Base-by-base conservation (phyloP, 2,797 vertebrate species). In the Cyprinella venusta region DNA sequence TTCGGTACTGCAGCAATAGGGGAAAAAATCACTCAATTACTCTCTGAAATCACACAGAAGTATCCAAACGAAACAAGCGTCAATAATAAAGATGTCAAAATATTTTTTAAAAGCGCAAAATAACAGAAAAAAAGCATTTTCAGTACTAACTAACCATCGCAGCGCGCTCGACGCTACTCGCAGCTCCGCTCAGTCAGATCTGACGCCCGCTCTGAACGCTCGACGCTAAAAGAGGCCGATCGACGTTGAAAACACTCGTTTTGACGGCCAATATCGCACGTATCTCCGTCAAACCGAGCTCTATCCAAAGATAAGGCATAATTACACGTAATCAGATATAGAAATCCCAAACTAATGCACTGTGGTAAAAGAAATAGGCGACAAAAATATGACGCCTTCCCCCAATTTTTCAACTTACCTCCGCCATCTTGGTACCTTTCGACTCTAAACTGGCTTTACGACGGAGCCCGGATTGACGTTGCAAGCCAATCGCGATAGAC, bases 391-490 rank as follows among this genome's bases (percentile, higher is more conserved):
- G 80, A 88, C 86, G 90, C 92, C 91, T 92, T 89, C 90, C 77
- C 92, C 92, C 93, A 84, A 91, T 95, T 95, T 91, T 91, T 88
- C 91, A 89, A 86, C 95, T 96, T 93, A 96, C 95, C 95, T 96
- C 95, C 95, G 95, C 95, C 95, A 96, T 96, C 94, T 96, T 96
- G 94, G 93, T 94, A 95, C 93, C 92, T 94, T 93, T 93, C 90
- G 92, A 93, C 88, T 89, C 89, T 90, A 89, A 92, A 90, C 86
- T 90, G 91, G 92, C 92, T 93, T 84, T 93, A 91, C 92, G 90
- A 90, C 87, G 93, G 91, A 94, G 90, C 94, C 95, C 94, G 95
- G 94, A 96, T 96, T 91, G 93, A 92, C 85, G 83, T 88, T 15
- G 63, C 33, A 16, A 24, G 61, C 88, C 88, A 89, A 88, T 88